Evolutionary conservation across 1,140 invertebrate species (phyloP).

Genomic region (Microplitis demolitor): DNA sequence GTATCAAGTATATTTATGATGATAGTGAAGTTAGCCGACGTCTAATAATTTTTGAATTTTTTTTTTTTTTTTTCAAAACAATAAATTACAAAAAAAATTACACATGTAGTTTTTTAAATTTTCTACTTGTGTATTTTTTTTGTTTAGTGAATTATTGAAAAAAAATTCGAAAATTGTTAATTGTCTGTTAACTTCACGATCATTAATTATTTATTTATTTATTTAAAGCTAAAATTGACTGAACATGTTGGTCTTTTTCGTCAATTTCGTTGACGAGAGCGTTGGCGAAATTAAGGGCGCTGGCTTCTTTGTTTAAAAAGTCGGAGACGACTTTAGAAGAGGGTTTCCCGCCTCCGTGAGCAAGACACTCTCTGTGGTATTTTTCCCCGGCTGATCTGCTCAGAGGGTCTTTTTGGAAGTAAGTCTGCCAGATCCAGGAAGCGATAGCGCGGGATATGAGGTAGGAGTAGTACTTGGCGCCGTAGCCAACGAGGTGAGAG

Average conservation of each 20-base stretch:
- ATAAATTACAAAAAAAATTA: too few species aligned
- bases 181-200: background rate
- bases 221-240: conserved; percentile 25
- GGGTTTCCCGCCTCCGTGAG: conserved; percentile 88
- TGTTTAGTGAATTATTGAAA: too few species aligned
- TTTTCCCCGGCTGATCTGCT: conserved; percentile 75
- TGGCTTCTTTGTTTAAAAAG: conserved; percentile 73
- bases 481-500: conserved; percentile 96
- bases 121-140: too few species aligned
- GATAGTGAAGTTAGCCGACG: too few species aligned
- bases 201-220: background rate
- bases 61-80: too few species aligned
- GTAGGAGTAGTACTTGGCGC: conserved; percentile 98
- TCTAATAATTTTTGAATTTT: too few species aligned
- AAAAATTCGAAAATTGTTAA: background rate
- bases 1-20: too few species aligned
- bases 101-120: too few species aligned
- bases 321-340: conserved; percentile 74
- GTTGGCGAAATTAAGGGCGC: conserved; percentile 64
- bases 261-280: conserved; percentile 67
- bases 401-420: conserved; percentile 85
- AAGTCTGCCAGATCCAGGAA: conserved; percentile 89
- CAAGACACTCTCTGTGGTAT: conserved; percentile 78
- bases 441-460: conserved; percentile 92
- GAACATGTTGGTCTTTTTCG: conserved; percentile 56